Base-by-base conservation (phyloP, 2,797 vertebrate species). In the Rhinogobio ventralis region DNA sequence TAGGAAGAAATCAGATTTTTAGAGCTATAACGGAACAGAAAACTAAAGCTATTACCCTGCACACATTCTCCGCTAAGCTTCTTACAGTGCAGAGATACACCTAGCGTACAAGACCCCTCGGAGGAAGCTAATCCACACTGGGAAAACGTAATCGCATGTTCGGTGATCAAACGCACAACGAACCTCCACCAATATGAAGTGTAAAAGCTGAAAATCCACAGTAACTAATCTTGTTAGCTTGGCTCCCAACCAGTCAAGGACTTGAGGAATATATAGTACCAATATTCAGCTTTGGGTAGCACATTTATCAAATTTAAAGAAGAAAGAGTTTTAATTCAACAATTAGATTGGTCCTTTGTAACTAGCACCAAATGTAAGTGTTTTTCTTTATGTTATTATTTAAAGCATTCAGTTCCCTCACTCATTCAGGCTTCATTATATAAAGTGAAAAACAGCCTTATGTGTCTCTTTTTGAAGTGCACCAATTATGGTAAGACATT, bases 181-280 rank as follows among this genome's bases (percentile, higher is more conserved):
- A 90, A 93, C 92, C 79, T 86, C 90, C 93, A 90, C 86, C 89
- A 94, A 86, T 90, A 90, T 88, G 86, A 95, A 93, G 91, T 93
- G 93, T 94, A 93, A 91, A 88, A 93, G 89, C 87, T 88, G 83
- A 90, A 94, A 94, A 95, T 94, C 93, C 92, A 71, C 88, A 89
- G 91, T 89, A 94, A 93, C 92, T 94, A 95, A 95, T 95, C 95
- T 94, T 91, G 94, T 96, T 95, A 95, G 72, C 82, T 57, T 85
- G 85, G 85, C 80, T 88, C 25, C 64, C 39, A 66, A 88, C 79
- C 86, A 81, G 85, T 79, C 75, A 68, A 53, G 80, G 69, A 83
- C 71, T 90, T 85, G 25, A 68, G 77, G 60, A 90, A 88, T 66
- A 72, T 67, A 39, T 53, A 78, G 19, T 62, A 36, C 9, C 53